A percentile compares a stretch with the other conserved stretches of the same genome.
These are phyloP conservation scores for Xiphias gladius DNA, from an alignment of 2,113 vertebrate genomes.

Conservation along the genomic window DNA sequence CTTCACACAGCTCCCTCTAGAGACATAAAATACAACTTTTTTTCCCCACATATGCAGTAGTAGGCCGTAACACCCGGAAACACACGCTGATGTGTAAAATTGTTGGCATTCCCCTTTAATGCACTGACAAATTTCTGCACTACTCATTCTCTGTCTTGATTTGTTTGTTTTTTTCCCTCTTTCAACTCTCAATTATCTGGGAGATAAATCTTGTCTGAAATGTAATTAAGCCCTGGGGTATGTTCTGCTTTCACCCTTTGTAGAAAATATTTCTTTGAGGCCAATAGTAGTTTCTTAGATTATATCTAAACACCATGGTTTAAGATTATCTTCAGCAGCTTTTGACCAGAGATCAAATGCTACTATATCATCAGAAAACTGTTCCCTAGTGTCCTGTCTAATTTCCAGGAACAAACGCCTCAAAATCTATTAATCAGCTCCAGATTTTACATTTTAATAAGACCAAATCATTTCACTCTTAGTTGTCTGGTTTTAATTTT, in stretches of 20 bases:
- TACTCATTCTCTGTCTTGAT: not conserved
- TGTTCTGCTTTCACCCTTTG: not conserved
- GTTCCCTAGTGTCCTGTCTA: not conserved
- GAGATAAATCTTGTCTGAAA: not conserved
- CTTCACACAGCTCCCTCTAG: too few relatives aligned
- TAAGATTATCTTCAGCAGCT: slow-evolving; percentile 24
- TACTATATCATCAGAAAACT: not conserved
- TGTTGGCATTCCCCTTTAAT: not conserved
- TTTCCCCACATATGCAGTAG: too few relatives aligned
- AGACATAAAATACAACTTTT: too few relatives aligned
- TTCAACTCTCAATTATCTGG: not conserved
- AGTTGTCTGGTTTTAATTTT: not conserved
- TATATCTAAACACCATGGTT: not conserved
- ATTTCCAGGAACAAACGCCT: slow-evolving; percentile 16
- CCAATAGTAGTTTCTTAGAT: not conserved
- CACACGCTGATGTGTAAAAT: too few relatives aligned
- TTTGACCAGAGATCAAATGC: slow-evolving; percentile 19
- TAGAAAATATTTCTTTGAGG: not conserved
- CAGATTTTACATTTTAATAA: slow-evolving; percentile 1
- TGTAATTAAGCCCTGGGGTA: not conserved
- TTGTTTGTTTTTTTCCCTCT: not conserved
- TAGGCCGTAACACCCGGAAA: too few relatives aligned
- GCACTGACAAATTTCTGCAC: not conserved
- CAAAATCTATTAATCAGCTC: not conserved
- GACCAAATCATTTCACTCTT: not conserved